Evolutionary conservation across 2,797 vertebrate species (phyloP).

Genomic region (Helarctos malayanus): DNA sequence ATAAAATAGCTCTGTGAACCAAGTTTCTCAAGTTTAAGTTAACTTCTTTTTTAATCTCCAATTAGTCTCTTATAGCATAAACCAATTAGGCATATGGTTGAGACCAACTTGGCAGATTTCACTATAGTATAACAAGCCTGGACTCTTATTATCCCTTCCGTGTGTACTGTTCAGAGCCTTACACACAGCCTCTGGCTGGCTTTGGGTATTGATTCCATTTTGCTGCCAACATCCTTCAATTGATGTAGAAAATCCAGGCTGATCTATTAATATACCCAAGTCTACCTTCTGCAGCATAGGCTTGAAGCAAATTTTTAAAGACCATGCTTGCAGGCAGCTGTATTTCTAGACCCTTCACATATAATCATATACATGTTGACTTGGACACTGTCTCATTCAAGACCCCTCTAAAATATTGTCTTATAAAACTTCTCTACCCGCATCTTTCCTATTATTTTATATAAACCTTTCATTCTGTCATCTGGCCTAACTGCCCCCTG

Average conservation of each 20-base stretch:
- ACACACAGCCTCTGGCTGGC: conserved; percentile 69
- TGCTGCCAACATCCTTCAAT: conserved; percentile 77
- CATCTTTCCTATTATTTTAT: not conserved
- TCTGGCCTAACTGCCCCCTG: not conserved
- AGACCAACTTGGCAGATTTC: conserved; percentile 63
- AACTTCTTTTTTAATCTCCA: conserved; percentile 54
- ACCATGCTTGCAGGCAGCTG: not conserved
- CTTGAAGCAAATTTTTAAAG: conserved; percentile 74
- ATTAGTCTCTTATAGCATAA: conserved; percentile 61
- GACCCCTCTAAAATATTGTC: not conserved
- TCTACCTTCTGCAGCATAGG: conserved; percentile 54
- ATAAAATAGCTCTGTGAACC: not conserved
- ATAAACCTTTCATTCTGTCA: not conserved
- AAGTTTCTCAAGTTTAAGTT: conserved; percentile 64
- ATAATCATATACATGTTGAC: not conserved
- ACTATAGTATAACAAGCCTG: conserved; percentile 40
- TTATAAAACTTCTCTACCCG: conserved; percentile 19
- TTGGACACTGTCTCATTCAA: not conserved
- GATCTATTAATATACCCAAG: conserved; percentile 77
- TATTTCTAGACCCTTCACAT: conserved; percentile 52
- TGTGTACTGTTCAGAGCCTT: conserved; percentile 63
- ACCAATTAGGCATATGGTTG: conserved; percentile 63
- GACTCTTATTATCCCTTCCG: conserved; percentile 67
- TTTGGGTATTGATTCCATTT: conserved; percentile 80
- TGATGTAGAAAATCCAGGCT: conserved; percentile 76